Percentiles rank a stretch among this genome's conserved stretches.
Evolutionary conservation across 2,888 invertebrate species (phyloP).

Genomic region (Lucinisca nassula): DNA sequence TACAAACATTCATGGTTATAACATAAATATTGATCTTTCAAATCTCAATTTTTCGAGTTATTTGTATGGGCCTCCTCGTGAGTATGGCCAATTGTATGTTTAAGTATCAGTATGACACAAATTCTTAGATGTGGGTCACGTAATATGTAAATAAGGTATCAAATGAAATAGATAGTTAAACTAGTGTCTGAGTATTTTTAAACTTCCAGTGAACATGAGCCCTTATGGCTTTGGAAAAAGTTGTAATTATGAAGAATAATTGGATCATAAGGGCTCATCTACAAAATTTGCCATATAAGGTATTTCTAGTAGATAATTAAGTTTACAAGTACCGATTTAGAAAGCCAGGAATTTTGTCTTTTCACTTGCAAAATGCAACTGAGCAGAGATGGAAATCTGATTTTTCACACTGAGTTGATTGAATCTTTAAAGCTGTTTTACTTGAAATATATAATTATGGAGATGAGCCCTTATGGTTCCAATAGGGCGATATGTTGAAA

Average conservation of each 20-base stretch:
- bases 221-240: not conserved
- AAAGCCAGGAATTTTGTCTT: too few relatives aligned
- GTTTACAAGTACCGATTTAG: too few relatives aligned
- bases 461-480: slow-evolving; percentile 1
- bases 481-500: too few relatives aligned
- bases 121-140: too few relatives aligned
- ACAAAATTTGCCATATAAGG: not conserved
- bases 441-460: not conserved
- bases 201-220: not conserved
- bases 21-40: not conserved
- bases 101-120: too few relatives aligned
- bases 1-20: not conserved
- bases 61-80: not conserved
- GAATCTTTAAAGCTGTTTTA: not conserved
- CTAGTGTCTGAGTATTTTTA: not conserved
- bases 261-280: not conserved
- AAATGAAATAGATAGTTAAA: not conserved
- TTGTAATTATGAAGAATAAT: not conserved
- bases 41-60: not conserved
- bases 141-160: not conserved
- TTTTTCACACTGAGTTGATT: not conserved
- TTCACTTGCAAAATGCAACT: not conserved
- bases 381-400: not conserved
- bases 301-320: too few relatives aligned
- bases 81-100: not conserved